Conservation (phyloP, 2,888 invertebrate genomes). For the Minunthozetes semirufus region DNA sequence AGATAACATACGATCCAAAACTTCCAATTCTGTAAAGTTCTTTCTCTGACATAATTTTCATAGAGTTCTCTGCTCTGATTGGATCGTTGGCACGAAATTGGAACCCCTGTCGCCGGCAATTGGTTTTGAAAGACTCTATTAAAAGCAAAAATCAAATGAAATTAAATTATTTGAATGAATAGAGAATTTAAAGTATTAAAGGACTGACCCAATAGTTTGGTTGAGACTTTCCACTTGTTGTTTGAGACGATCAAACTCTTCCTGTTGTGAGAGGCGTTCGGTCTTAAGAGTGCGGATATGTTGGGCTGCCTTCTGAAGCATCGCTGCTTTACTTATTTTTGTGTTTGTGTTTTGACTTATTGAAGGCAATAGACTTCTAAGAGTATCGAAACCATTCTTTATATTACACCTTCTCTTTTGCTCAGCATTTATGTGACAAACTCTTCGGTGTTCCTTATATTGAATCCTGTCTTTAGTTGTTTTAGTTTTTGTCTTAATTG, state of each 20-base stretch:
- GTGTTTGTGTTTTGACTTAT: constrained; percentile 75
- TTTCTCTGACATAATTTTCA: constrained; percentile 75
- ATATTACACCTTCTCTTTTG: constrained; percentile 92
- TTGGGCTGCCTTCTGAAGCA: constrained; percentile 86
- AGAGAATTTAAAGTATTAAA: neutral
- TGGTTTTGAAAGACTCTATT: constrained; percentile 83
- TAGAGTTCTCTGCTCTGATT: constrained; percentile 89
- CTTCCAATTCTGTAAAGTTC: constrained; percentile 90
- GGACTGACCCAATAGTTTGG: constrained; percentile 71
- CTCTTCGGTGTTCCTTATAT: constrained; percentile 62
- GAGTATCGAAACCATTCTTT: constrained; percentile 89
- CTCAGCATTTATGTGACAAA: constrained; percentile 88
- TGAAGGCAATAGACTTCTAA: constrained; percentile 85
- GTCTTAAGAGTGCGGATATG: constrained; percentile 80
- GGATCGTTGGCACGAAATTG: constrained; percentile 78
- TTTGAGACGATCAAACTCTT: constrained; percentile 77
- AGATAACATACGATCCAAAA: constrained; percentile 83
- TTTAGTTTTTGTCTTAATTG: constrained; percentile 40
- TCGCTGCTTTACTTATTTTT: constrained; percentile 83
- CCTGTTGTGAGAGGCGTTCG: constrained; percentile 72
- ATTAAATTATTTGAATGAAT: no score
- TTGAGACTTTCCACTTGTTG: constrained; percentile 86
- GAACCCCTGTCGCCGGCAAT: constrained; percentile 90
- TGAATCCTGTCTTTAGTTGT: constrained; percentile 46
- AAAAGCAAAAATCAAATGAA: constrained; percentile 40